Percentiles rank a stretch among this genome's conserved stretches.
Evolutionary conservation across 2,113 vertebrate species (phyloP).

Genomic region (Carettochelys insculpta): DNA sequence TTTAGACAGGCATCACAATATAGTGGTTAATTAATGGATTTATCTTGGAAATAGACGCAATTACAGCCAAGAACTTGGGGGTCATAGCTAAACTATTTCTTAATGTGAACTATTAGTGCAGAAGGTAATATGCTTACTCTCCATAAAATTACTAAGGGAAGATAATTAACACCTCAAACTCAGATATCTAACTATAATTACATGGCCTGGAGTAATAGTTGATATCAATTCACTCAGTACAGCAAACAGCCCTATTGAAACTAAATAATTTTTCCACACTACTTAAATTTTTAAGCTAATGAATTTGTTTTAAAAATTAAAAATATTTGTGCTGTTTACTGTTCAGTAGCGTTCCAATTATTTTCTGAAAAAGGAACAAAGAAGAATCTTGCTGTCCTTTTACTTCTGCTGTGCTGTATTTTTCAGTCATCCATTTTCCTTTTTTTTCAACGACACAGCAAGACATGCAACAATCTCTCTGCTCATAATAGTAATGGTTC

Average conservation of each 20-base stretch:
- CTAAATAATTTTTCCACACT: slow-evolving; percentile 11
- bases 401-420: background rate
- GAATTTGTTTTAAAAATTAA: slow-evolving; percentile 1
- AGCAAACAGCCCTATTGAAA: slow-evolving; percentile 42
- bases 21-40: slow-evolving; percentile 66
- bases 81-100: slow-evolving; percentile 52
- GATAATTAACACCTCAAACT: slow-evolving; percentile 65
- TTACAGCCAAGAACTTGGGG: slow-evolving; percentile 50
- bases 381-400: background rate
- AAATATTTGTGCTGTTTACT: background rate
- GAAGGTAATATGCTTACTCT: slow-evolving; percentile 62
- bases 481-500: background rate
- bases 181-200: slow-evolving; percentile 53
- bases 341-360: background rate
- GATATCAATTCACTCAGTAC: slow-evolving; percentile 29
- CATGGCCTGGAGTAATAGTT: slow-evolving; percentile 30
- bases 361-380: background rate
- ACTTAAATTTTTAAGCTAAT: slow-evolving; percentile 11
- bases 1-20: slow-evolving; percentile 13
- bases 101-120: slow-evolving; percentile 58
- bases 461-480: background rate
- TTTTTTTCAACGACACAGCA: background rate
- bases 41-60: slow-evolving; percentile 60
- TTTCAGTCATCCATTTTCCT: background rate
- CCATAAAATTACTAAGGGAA: slow-evolving; percentile 63